Base-by-base conservation (phyloP, 2,113 vertebrate genomes). In the Oreochromis tanganicae region DNA sequence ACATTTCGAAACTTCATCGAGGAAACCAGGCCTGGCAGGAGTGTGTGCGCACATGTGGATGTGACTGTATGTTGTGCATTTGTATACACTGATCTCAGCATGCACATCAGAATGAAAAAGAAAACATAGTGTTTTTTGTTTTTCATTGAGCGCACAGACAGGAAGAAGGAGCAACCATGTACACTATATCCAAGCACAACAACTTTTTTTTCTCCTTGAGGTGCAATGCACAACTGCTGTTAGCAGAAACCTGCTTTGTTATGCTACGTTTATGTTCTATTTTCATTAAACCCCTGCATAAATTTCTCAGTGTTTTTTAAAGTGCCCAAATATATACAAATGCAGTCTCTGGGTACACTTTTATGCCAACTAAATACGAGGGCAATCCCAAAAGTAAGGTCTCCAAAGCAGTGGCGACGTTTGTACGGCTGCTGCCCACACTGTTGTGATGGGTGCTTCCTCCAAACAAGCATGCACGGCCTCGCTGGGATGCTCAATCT, bases 121-220 rank as follows among this genome's bases (percentile, higher is more conserved):
- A 87, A 84, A 73, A 82, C 2, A 43, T 50, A 75, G 63, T 2
- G 4, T 5, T 1, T 17, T 43, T 9, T 41, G 34, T 89, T 27
- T 27, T 87, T 81, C 56, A 81, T 10, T 81, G 61, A 85, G 73
- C 82, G 11, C 84, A 75, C 24, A 90, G 85, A 46, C 84, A 91
- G 55, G 43, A 63, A 50, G 71, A 88, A 85, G 91, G 84, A 91
- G 90, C 87, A 94, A 94, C 95, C 88, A 87, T 93, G 94, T 89
- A 91, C 88, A 88, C 80, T 88, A 79, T 81, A 87, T 81, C 63
- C 50, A 85, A 89, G 75, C 81, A 89, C 66, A 85, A 86, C 41
- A 63, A 57, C 41, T 7, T 75, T 29, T 75, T 29, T 78, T 85
- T 36, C 80, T 89, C 90, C 86, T 90, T 88, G 14, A 89, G 6